phyloP scores from a whole-genome alignment of 92 coral and sea anemone species.

The Isaurus tuberculatus region DNA sequence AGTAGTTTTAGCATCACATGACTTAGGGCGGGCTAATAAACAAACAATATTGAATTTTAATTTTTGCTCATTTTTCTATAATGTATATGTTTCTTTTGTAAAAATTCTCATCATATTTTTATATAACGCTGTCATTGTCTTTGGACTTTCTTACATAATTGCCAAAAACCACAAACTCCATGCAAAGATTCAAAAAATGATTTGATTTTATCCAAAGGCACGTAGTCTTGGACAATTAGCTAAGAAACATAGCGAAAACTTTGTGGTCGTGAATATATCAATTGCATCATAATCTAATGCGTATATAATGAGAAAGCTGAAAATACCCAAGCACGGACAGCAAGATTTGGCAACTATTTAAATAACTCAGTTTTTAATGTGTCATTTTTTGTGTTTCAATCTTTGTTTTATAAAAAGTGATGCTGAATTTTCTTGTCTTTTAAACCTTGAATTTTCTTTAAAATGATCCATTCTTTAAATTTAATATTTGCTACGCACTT shows the following conservation, averaged over 20 bases:
- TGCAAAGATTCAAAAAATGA: not conserved
- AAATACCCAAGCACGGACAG: too few species aligned
- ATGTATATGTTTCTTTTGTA: not conserved
- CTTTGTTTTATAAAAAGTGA: too few species aligned
- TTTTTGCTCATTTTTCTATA: slow-evolving; percentile 1
- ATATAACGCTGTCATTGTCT: slow-evolving; percentile 17
- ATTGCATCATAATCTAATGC: too few species aligned
- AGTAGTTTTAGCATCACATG: slow-evolving; percentile 2
- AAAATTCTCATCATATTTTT: slow-evolving; percentile 8
- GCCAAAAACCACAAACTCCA: not conserved
- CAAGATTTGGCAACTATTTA: too few species aligned
- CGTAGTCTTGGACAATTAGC: not conserved
- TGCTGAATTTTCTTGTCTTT: too few species aligned
- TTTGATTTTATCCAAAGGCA: not conserved
- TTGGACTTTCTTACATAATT: not conserved
- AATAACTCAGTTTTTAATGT: too few species aligned
- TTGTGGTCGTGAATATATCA: too few species aligned
- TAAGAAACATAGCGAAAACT: not conserved
- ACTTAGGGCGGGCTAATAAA: slow-evolving; percentile 8
- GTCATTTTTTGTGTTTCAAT: too few species aligned
- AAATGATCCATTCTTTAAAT: too few species aligned
- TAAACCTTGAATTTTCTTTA: too few species aligned
- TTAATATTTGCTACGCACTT: too few species aligned
- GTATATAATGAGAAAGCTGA: too few species aligned
- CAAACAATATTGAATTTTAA: not conserved